A percentile compares a stretch with the other conserved stretches of the same genome.
Evolutionary conservation across 2,888 invertebrate species (phyloP).

Genomic region (Lepeophtheirus nordmannii): DNA sequence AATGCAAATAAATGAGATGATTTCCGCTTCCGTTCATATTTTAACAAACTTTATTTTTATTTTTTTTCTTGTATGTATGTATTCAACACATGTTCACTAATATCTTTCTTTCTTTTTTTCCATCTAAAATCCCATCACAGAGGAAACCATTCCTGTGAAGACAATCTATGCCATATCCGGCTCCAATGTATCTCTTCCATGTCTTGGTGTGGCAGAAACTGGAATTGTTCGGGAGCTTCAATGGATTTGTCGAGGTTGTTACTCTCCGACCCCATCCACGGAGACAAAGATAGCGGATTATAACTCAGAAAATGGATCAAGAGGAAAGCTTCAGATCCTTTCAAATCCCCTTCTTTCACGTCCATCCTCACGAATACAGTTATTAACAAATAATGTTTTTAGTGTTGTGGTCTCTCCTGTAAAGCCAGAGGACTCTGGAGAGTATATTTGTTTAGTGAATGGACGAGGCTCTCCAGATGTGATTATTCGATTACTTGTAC

Average conservation of each 20-base stretch:
- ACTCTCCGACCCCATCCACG: conserved; percentile 12
- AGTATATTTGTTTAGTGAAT: conserved; percentile 52
- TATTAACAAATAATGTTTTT: conserved; percentile 32
- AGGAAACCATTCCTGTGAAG: conserved; percentile 43
- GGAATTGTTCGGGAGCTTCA: conserved; percentile 48
- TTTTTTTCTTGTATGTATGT: too few species aligned
- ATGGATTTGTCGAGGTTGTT: conserved; percentile 39
- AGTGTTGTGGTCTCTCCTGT: conserved; percentile 46
- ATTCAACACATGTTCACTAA: too few species aligned
- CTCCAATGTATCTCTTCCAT: conserved; percentile 47
- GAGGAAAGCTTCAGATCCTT: conserved; percentile 35
- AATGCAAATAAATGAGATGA: too few species aligned
- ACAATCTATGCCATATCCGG: conserved; percentile 48
- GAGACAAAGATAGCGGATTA: conserved; percentile 41
- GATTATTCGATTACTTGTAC: conserved; percentile 48
- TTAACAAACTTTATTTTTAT: too few species aligned
- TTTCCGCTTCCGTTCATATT: too few species aligned
- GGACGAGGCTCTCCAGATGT: conserved; percentile 50
- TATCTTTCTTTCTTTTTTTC: background rate
- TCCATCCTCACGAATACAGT: conserved; percentile 46
- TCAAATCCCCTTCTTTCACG: conserved; percentile 40
- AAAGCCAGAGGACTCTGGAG: conserved; percentile 46
- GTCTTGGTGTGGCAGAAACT: conserved; percentile 51
- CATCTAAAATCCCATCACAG: conserved; percentile 27
- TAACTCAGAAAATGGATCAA: conserved; percentile 39